Base-by-base conservation (phyloP, 2,888 invertebrate species). In the Mythimna vitellina region DNA sequence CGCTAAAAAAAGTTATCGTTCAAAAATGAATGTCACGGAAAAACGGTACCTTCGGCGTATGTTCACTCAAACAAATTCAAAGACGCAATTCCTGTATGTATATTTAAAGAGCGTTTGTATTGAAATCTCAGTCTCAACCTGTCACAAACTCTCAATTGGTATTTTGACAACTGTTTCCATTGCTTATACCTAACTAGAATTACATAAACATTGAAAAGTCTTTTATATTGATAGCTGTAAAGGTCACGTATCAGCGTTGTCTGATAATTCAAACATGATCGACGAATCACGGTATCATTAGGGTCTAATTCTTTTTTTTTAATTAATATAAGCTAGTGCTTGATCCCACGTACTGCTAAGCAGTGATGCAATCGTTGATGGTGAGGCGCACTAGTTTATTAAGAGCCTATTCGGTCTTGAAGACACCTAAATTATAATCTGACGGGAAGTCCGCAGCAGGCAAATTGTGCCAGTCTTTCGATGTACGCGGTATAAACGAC, bases 161-260 rank as follows among this genome's bases (percentile, higher is more conserved):
- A 51, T n/a, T 9, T 9, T 8, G 9, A 51, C 8, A 51, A n/a
- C 20, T n/a, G 1, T 51, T 51, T n/a, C 5, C 22, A 14, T 46
- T 38, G 38, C 1, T 38, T 38, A 3, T 29, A 29, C 29, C 3
- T 29, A 29, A 29, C 29, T 29, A 29, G 29, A 29, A 29, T 29
- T 3, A 29, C 29, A 29, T 29, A 29, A 29, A 29, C 3, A 29
- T 29, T 29, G 29, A 29, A 29, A 29, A 29, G 3, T n/a, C n/a
- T n/a, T n/a, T n/a, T n/a, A n/a, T n/a, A 73, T 80, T 73, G 73
- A 69, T 67, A 69, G 53, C 69, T 57, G 35, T 66, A 67, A 83
- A 84, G 84, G 86, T 83, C 79, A 76, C 74, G 60, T 76, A 78
- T 81, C 46, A 65, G 60, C 58, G 32, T 68, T 74, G 73, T 64